Percentiles rank a stretch among this genome's conserved stretches.
phyloP scores from a whole-genome alignment of 1,140 invertebrate genomes.

The Hycleus cichorii region DNA sequence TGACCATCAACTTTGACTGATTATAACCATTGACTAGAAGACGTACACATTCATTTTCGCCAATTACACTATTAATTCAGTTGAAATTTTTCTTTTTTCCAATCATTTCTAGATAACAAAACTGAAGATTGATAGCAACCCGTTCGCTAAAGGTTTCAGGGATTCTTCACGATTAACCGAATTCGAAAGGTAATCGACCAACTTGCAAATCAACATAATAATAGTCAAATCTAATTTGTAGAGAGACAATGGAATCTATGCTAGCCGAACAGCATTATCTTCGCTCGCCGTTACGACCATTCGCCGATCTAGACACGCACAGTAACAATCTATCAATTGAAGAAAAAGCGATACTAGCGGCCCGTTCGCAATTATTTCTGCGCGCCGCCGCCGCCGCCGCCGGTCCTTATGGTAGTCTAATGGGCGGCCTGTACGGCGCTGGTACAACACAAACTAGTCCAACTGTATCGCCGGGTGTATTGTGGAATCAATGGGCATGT shows the following conservation, averaged over 20 bases:
- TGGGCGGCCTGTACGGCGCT: conserved; percentile 46
- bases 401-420: conserved; percentile 47
- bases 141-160: conserved; percentile 76
- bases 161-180: conserved; percentile 76
- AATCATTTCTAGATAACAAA: conserved; percentile 70
- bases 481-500: conserved; percentile 57
- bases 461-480: conserved; percentile 38
- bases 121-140: conserved; percentile 81
- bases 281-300: conserved; percentile 63
- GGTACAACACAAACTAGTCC: conserved; percentile 37
- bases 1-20: conserved; percentile 12
- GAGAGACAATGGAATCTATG: conserved; percentile 78
- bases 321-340: conserved; percentile 64
- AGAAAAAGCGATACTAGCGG: conserved; percentile 65
- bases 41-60: conserved; percentile 21
- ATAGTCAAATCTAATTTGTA: conserved; percentile 41
- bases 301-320: conserved; percentile 59
- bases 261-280: conserved; percentile 67
- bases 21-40: conserved; percentile 8
- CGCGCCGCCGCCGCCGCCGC: conserved; percentile 55
- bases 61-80: background rate
- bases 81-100: too few relatives aligned
- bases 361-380: conserved; percentile 58
- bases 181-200: conserved; percentile 62
- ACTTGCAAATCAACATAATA: background rate